Percentiles rank a stretch among this genome's conserved stretches.
Conservation (phyloP, 2,888 invertebrate genomes). For the Pegoplata infirma region DNA sequence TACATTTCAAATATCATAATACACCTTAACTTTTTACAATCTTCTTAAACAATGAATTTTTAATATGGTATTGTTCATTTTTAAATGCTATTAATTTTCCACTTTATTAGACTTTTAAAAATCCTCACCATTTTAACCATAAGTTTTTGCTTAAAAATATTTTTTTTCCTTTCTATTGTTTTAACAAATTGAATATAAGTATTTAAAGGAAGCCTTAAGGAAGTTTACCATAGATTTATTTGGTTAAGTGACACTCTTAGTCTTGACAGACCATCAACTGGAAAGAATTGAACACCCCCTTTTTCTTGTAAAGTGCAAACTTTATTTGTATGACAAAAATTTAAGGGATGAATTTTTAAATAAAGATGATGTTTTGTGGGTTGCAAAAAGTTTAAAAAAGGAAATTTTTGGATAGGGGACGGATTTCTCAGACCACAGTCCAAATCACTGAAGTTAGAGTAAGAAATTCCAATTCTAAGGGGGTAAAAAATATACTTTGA, state of each 20-base stretch:
- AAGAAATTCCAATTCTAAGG: too few relatives aligned
- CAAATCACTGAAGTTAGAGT: too few relatives aligned
- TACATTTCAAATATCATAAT: not conserved
- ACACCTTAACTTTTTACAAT: not conserved
- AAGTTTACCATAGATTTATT: conserved; percentile 41
- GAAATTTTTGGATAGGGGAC: too few relatives aligned
- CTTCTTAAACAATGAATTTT: not conserved
- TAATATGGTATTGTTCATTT: conserved; percentile 53
- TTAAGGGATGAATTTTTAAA: conserved; percentile 26
- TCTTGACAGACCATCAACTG: conserved; percentile 34
- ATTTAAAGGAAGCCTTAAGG: conserved; percentile 25
- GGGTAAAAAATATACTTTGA: too few relatives aligned
- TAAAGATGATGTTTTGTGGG: not conserved
- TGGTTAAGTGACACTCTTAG: conserved; percentile 42
- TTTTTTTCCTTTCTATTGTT: conserved; percentile 24
- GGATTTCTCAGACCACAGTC: too few relatives aligned
- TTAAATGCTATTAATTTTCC: conserved; percentile 53
- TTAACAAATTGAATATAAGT: conserved; percentile 33
- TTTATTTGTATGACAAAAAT: not conserved
- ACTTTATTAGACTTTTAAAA: conserved; percentile 60
- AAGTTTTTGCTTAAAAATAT: not conserved
- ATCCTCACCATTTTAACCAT: not conserved
- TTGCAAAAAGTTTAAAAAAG: not conserved
- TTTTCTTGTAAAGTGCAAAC: not conserved
- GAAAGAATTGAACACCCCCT: not conserved